These are phyloP conservation scores for Strix aluco DNA, from an alignment of 2,113 vertebrate genomes.

Conservation along the genomic window DNA sequence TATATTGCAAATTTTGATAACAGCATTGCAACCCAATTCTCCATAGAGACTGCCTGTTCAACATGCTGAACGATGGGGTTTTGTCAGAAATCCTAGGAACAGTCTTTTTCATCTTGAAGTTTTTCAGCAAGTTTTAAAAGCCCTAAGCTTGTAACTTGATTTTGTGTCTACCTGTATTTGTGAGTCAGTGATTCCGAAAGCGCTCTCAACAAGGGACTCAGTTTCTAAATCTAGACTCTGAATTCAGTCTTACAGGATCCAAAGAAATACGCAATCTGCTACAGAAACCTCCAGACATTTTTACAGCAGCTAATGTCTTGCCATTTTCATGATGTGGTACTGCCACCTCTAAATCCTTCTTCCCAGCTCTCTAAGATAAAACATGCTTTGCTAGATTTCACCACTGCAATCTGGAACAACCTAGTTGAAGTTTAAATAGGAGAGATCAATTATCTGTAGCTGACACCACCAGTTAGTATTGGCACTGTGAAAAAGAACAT, in stretches of 20 bases:
- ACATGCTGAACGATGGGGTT: rapidly evolving
- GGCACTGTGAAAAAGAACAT: neutral
- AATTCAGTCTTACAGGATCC: neutral
- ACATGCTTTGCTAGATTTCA: neutral
- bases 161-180: neutral
- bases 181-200: neutral
- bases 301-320: neutral
- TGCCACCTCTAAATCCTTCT: neutral
- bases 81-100: neutral
- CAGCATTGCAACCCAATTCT: neutral
- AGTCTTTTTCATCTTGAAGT: neutral
- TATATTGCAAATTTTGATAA: neutral
- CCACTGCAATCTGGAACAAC: neutral
- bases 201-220: neutral
- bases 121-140: neutral
- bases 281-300: neutral
- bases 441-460: neutral
- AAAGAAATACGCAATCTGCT: neutral
- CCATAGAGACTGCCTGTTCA: neutral
- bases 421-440: neutral
- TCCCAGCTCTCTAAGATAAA: neutral
- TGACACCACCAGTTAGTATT: neutral
- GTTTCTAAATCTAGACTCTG: neutral
- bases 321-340: neutral
- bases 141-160: neutral